A percentile compares a stretch with the other conserved stretches of the same genome.
phyloP scores from a whole-genome alignment of 2,113 vertebrate genomes.

The Chroicocephalus ridibundus region DNA sequence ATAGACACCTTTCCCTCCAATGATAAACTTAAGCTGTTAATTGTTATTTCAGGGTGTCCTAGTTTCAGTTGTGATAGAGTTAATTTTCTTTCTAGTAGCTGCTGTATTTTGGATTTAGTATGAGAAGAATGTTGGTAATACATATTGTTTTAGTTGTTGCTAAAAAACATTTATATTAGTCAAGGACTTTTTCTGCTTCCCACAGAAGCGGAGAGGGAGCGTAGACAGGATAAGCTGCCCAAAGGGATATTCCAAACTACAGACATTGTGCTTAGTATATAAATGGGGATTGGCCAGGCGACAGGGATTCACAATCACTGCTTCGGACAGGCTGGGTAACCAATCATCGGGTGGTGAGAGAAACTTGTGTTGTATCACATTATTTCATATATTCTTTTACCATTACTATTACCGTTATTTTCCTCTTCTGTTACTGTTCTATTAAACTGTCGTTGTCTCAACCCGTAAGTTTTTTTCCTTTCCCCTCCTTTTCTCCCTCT shows the following conservation, averaged over 20 bases:
- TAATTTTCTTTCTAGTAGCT: background rate
- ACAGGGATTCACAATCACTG: background rate
- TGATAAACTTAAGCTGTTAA: background rate
- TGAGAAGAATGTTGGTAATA: background rate
- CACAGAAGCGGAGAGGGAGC: background rate
- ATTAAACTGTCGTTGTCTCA: background rate
- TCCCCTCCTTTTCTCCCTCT: background rate
- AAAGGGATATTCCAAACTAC: background rate
- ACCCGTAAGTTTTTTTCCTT: background rate
- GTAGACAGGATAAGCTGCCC: background rate
- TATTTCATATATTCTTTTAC: background rate
- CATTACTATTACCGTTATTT: background rate
- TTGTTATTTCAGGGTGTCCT: background rate
- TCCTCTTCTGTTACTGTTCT: background rate
- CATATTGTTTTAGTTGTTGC: background rate
- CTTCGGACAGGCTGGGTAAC: background rate
- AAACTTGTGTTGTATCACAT: background rate
- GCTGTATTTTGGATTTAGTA: background rate
- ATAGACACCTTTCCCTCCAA: background rate
- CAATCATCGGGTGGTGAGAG: background rate
- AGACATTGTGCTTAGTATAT: background rate
- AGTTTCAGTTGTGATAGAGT: background rate
- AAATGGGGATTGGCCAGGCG: background rate
- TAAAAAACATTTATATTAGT: background rate
- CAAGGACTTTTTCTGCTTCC: background rate